These are phyloP conservation scores for Narcine bancroftii DNA, from an alignment of 2,113 vertebrate genomes.

Conservation along the genomic window DNA sequence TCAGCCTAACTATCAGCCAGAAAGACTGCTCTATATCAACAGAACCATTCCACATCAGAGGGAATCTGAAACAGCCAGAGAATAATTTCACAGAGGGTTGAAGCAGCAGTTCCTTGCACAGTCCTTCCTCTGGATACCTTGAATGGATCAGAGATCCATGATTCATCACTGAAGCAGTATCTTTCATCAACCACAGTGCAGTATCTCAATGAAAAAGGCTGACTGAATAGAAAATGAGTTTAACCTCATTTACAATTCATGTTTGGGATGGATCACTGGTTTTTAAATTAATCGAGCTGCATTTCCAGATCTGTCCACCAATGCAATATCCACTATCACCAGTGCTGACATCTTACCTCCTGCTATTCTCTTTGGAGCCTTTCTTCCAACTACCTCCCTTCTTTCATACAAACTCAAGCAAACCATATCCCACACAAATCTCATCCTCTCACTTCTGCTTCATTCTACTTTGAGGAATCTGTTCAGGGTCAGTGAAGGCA, in stretches of 20 bases:
- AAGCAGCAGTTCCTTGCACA: neutral
- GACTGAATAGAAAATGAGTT: neutral
- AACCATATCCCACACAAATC: neutral
- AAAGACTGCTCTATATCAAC: neutral
- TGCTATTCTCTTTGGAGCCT: neutral
- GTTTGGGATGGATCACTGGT: neutral
- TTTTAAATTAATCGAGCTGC: neutral
- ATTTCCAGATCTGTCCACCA: neutral
- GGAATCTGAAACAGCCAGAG: neutral
- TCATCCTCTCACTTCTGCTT: neutral
- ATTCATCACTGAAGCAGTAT: neutral
- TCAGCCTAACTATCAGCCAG: neutral
- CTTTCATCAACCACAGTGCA: neutral
- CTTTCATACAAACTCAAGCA: neutral
- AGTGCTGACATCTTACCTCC: neutral
- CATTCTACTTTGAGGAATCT: neutral
- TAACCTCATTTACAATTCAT: neutral
- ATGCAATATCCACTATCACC: neutral
- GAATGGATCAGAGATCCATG: neutral
- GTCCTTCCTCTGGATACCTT: neutral
- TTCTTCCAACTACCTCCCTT: neutral
- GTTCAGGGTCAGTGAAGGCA: constrained; percentile 24
- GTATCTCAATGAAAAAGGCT: neutral
- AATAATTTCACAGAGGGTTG: neutral
- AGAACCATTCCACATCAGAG: neutral